Evolutionary conservation across 2,888 invertebrate species (phyloP).

Genomic region (Scaptomyza caliginosa): DNA sequence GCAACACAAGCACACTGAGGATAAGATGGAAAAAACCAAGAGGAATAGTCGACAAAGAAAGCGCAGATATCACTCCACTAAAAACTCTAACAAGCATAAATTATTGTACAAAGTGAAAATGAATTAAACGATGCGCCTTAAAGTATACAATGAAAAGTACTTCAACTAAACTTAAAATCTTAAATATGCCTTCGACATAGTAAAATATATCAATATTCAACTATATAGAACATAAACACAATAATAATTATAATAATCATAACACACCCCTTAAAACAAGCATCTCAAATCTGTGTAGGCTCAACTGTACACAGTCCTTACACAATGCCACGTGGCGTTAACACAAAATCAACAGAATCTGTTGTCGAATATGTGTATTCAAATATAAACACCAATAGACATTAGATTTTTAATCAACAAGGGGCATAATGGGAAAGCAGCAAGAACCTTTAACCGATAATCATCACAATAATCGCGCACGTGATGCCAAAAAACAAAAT

Average conservation of each 20-base stretch:
- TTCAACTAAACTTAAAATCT: neutral
- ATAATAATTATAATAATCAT: neutral
- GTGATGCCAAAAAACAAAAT: constrained; percentile 57
- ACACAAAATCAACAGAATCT: constrained; percentile 55
- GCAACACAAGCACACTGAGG: neutral
- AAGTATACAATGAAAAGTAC: constrained; percentile 44
- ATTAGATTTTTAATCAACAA: constrained; percentile 54
- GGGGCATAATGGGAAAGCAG: constrained; percentile 38
- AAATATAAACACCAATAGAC: constrained; percentile 46
- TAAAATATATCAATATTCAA: no score
- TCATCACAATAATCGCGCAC: constrained; percentile 69
- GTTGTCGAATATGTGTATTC: constrained; percentile 10
- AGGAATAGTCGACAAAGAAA: neutral
- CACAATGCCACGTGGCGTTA: constrained; percentile 50
- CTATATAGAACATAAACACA: neutral
- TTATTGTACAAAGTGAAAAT: neutral
- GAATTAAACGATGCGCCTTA: constrained; percentile 21
- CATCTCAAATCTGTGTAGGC: neutral
- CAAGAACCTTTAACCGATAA: constrained; percentile 53
- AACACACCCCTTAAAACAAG: neutral
- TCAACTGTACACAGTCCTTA: constrained; percentile 34
- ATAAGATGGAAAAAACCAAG: neutral
- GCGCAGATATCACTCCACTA: neutral
- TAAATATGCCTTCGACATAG: no score
- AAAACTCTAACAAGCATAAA: neutral